Conservation (phyloP, 1,140 invertebrate genomes). For the Heterodera carotae region DNA sequence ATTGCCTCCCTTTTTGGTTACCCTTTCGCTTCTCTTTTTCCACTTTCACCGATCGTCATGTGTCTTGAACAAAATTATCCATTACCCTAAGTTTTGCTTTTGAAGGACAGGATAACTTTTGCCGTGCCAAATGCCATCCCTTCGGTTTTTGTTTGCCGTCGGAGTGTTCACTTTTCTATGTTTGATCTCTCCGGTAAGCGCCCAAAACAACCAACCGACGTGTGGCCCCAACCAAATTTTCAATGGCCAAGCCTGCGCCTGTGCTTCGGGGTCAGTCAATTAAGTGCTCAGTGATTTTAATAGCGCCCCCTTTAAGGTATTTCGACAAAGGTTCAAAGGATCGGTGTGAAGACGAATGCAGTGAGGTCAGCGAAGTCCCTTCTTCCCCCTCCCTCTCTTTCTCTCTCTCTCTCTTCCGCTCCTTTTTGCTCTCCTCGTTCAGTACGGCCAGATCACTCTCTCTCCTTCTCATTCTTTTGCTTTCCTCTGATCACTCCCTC, state of each 20-base stretch:
- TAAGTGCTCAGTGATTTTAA: background rate
- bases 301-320: background rate
- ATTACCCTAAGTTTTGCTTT: background rate
- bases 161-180: background rate
- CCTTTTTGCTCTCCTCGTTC: background rate
- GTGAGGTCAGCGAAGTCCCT: slow-evolving; percentile 41
- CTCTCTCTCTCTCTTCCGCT: no score
- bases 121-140: background rate
- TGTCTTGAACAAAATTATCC: no score
- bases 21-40: background rate
- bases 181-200: background rate
- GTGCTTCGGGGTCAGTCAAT: slow-evolving; percentile 49
- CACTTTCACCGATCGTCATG: background rate
- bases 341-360: slow-evolving; percentile 61
- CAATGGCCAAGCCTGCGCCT: slow-evolving; percentile 55
- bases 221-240: slow-evolving; percentile 53
- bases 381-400: no score
- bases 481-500: no score
- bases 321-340: slow-evolving; percentile 50
- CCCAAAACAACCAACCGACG: slow-evolving; percentile 43
- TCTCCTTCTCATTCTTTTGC: no score
- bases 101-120: background rate
- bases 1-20: no score
- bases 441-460: no score
- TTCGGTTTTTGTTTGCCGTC: background rate